Conservation (phyloP, 2,888 invertebrate genomes). For the Oxyteleia sp. region DNA sequence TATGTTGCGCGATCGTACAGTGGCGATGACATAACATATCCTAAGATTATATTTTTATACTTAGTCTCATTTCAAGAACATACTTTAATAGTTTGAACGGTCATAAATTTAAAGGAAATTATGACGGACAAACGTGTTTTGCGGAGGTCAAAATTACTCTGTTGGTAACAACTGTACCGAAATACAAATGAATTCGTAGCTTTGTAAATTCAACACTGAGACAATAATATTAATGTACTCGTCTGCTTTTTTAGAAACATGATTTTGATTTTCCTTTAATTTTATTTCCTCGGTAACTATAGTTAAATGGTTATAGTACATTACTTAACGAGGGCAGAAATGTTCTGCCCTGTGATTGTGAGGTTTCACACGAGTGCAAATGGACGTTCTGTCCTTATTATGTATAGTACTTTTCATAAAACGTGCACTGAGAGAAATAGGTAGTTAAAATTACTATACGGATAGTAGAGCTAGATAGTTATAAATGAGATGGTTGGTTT, state of each 20-base stretch:
- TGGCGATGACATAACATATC: conserved; percentile 79
- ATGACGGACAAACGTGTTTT: neutral
- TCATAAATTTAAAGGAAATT: neutral
- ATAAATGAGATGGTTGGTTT: too few species aligned
- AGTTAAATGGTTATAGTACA: too few species aligned
- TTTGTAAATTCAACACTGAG: conserved; percentile 27
- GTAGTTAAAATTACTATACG: too few species aligned
- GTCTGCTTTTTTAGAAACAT: neutral
- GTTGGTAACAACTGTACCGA: conserved; percentile 2
- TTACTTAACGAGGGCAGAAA: too few species aligned
- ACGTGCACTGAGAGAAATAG: too few species aligned
- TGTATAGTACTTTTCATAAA: too few species aligned
- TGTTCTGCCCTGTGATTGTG: too few species aligned
- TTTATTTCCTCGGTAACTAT: neutral
- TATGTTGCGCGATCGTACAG: neutral
- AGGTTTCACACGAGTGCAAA: too few species aligned
- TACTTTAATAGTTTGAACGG: conserved; percentile 30
- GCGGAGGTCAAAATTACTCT: neutral
- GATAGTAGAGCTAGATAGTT: too few species aligned
- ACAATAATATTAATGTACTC: neutral
- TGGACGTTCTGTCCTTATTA: too few species aligned
- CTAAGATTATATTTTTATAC: conserved; percentile 85
- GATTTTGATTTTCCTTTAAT: neutral
- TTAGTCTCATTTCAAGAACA: conserved; percentile 71
- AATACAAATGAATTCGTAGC: conserved; percentile 1